Evolutionary conservation across 2,113 vertebrate genomes (phyloP).

Genomic region (Chloropsis cyanopogon): DNA sequence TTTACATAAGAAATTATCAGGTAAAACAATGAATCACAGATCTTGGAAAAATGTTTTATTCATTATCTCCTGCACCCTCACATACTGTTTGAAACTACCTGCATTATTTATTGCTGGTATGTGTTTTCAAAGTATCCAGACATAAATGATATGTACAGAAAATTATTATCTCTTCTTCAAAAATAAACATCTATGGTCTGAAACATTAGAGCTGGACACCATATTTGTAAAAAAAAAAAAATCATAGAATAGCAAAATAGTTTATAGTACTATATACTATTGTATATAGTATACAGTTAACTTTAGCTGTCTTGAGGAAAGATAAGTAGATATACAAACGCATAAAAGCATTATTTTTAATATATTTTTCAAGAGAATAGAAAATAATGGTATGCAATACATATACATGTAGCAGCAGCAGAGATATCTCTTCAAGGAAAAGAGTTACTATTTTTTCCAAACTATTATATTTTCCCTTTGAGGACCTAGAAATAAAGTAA

Average conservation of each 20-base stretch:
- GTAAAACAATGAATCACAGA: background rate
- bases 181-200: background rate
- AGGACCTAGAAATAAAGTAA: background rate
- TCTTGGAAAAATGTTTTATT: background rate
- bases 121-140: background rate
- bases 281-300: background rate
- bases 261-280: background rate
- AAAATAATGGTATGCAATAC: background rate
- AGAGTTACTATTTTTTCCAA: background rate
- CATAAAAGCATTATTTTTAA: background rate
- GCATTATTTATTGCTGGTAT: background rate
- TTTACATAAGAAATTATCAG: background rate
- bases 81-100: background rate
- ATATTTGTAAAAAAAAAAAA: background rate
- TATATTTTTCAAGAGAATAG: background rate
- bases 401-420: background rate
- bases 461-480: background rate
- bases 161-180: background rate
- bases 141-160: background rate
- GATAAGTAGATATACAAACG: background rate
- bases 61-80: background rate
- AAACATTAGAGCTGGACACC: background rate
- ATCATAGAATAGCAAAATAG: background rate
- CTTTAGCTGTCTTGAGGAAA: background rate
- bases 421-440: background rate